Conservation (phyloP, 2,888 invertebrate species). For the Lepidochitona cinerea region DNA sequence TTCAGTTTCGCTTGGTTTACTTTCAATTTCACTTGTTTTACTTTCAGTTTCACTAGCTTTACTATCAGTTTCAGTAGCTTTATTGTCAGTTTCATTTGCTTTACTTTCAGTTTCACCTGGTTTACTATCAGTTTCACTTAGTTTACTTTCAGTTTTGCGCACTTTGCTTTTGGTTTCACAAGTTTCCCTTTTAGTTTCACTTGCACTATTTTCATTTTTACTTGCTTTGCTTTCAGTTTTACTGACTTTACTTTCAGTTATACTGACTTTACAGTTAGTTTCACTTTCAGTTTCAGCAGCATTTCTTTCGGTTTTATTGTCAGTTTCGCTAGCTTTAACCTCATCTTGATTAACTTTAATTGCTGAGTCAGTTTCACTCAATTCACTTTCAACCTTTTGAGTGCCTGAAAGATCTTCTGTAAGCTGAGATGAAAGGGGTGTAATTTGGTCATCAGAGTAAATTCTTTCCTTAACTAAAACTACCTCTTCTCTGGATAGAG, state of each 20-base stretch:
- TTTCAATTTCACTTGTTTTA: background rate
- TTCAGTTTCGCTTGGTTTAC: background rate
- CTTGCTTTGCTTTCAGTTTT: background rate
- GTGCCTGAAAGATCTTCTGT: no score
- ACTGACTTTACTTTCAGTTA: background rate
- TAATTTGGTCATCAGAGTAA: no score
- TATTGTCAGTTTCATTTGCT: background rate
- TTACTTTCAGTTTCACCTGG: background rate
- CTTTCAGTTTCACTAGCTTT: background rate
- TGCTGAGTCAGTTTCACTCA: no score
- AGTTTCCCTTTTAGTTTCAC: background rate
- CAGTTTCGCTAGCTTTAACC: background rate
- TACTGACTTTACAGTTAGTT: background rate
- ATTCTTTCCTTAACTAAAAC: no score
- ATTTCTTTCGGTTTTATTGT: background rate
- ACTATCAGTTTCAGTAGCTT: background rate
- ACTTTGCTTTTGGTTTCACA: background rate
- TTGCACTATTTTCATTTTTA: background rate
- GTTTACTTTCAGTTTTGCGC: background rate
- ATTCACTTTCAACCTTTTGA: no score
- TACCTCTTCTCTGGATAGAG: no score
- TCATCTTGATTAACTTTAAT: no score
- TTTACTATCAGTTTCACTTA: background rate
- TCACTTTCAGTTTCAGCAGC: background rate
- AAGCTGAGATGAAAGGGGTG: no score